Percentiles rank a stretch among this genome's conserved stretches.
These are phyloP conservation scores for Megathymus violae DNA, from an alignment of 1,140 invertebrate species.

Conservation along the genomic window DNA sequence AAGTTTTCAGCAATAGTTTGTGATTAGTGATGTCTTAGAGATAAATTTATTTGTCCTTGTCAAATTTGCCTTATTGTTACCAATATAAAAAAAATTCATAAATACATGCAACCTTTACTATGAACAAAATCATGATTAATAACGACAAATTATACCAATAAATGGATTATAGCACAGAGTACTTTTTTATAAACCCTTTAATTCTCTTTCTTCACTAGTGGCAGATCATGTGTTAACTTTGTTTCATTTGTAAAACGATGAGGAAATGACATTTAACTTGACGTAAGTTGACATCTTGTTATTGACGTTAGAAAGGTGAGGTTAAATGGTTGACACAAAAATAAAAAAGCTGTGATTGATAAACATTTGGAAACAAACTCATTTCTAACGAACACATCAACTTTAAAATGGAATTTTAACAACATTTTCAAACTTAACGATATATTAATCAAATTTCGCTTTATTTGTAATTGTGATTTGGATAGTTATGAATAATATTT, in stretches of 20 bases:
- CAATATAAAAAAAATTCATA: no score
- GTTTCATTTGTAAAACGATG: background rate
- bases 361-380: conserved; percentile 70
- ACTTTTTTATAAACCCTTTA: no score
- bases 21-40: no score
- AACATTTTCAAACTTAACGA: conserved; percentile 26
- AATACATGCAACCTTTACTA: no score
- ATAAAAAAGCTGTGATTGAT: conserved; percentile 75
- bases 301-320: conserved; percentile 33
- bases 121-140: no score
- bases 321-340: conserved; percentile 73
- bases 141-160: no score
- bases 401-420: conserved; percentile 30
- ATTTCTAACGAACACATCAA: conserved; percentile 31
- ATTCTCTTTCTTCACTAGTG: no score
- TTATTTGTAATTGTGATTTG: conserved; percentile 34
- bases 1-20: no score
- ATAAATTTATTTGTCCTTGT: no score
- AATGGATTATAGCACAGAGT: no score
- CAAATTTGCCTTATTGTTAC: no score
- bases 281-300: conserved; percentile 28
- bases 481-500: conserved; percentile 49
- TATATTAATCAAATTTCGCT: conserved; percentile 33
- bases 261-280: conserved; percentile 2
- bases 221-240: no score